Base-by-base conservation (phyloP, 2,797 vertebrate genomes). In the Catamblyrhynchus diadema region DNA sequence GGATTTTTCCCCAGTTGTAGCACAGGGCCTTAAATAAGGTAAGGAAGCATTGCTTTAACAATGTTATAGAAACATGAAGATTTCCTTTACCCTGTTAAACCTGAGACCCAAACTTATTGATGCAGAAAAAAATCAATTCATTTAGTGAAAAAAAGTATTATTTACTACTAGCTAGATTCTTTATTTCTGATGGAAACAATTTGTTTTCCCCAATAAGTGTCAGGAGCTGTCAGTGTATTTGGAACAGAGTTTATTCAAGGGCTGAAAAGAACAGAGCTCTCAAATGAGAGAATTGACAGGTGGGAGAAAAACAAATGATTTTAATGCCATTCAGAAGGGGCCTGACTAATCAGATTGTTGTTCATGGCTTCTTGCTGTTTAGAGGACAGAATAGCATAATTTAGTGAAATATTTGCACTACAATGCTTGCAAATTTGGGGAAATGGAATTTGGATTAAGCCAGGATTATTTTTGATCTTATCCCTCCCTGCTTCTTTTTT, bases 401-500 rank as follows among this genome's bases (percentile, higher is more conserved):
- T 88, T 88, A 78, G 80, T 50, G 82, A 81, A 94, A 94, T 92
- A 94, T 93, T 95, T 91, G 50, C 85, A 53, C 75, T 92, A 78
- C 79, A 93, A 90, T 81, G 73, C 91, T 91, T 73, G 53, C 42
- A 93, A 90, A 94, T 90, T 88, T 95, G 13, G 37, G 45, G 60
- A 92, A 97, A 94, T 82, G 66, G 95, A 94, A 94, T 96, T 95
- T 95, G 95, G 90, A 94, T 95, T 96, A 95, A 96, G 61, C 21
- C 60, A 74, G 90, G 94, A 96, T 96, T 96, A 95, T 88, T 94
- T 93, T 54, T 93, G 74, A 95, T 96, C 8, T 94, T 95, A 94
- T 95, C 95, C 85, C 3, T 60, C 22, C 62, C 22, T 37, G 16
- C 5, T 15, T 28, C 1, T 15, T 50, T 37, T 44, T 27, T 28